Evolutionary conservation across 2,113 vertebrate species (phyloP), one percentile per base, ranked within the genome.

Genomic region (Poeciliopsis occidentalis): DNA sequence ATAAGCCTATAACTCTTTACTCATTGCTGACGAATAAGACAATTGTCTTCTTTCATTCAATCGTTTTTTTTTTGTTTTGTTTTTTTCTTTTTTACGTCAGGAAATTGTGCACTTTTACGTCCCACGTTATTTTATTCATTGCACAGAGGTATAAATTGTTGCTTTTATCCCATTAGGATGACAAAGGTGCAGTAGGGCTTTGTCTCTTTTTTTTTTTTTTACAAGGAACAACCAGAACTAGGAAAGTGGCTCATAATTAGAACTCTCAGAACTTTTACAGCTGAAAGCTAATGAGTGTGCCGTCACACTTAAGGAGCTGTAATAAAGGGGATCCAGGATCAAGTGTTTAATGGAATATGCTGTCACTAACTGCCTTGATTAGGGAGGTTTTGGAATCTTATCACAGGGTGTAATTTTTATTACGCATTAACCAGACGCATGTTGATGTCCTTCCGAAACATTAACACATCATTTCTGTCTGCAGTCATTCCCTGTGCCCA

Each of bases 11-110:
- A 64, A 77, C 78, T 32, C 74, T 69, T 81, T 80, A 64, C 60
- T 74, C 64, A 26, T 83, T 64, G 70, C 75, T 79, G 75, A 89
- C 81, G 74, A 78, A 67, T 78, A 65, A 60, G 72, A 88, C 8
- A 68, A 54, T 78, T 76, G 15, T 47, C 15, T 47, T 47, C 44
- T 19, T 19, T 47, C 44, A 47, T 19, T 47, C 76, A 34, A 67
- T 24, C 22, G 22, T 19, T 47, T 71, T 66, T 75, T 68, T 71
- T 65, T 37, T 8, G 1, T 37, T 8, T 39, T n/a, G n/a, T n/a
- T n/a, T n/a, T 15, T 4, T 41, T 41, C 15, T 54, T 54, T 7
- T 76, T 26, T 12, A 30, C 71, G 68, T 62, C 64, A 78, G 73
- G 13, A 69, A 37, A 60, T 24, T 75, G 37, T 72, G 57, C 67